Evolutionary conservation across 2,113 vertebrate species (phyloP).

Genomic region (Xenus cinereus): DNA sequence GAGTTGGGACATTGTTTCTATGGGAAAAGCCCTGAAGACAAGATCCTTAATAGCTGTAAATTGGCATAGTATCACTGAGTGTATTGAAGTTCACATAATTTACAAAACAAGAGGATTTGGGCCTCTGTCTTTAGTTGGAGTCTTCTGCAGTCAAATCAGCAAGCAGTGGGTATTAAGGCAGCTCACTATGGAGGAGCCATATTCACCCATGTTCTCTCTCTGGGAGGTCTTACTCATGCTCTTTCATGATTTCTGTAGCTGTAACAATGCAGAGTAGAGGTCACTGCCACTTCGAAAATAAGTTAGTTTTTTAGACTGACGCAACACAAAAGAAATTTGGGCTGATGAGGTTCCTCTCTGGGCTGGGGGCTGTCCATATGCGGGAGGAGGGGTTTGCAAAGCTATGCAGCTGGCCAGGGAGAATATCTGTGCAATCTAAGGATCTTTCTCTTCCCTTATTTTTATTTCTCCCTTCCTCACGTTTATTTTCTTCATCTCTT

Average conservation of each 20-base stretch:
- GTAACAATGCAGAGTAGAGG: neutral
- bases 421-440: neutral
- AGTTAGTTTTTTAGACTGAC: neutral
- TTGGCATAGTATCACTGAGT: neutral
- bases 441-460: neutral
- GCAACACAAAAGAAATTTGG: neutral
- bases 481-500: neutral
- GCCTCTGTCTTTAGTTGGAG: neutral
- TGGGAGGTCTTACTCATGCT: neutral
- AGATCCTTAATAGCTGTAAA: neutral
- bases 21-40: neutral
- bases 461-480: neutral
- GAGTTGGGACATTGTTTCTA: neutral
- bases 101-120: neutral
- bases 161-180: neutral
- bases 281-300: neutral
- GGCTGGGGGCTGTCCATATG: fast-evolving
- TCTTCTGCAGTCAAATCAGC: neutral
- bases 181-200: neutral
- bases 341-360: neutral
- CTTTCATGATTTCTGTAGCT: neutral
- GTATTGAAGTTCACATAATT: neutral
- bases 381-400: neutral
- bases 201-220: neutral
- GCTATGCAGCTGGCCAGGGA: neutral